Conservation (phyloP, 1,140 invertebrate genomes). For the Drosophila rhopaloa region DNA sequence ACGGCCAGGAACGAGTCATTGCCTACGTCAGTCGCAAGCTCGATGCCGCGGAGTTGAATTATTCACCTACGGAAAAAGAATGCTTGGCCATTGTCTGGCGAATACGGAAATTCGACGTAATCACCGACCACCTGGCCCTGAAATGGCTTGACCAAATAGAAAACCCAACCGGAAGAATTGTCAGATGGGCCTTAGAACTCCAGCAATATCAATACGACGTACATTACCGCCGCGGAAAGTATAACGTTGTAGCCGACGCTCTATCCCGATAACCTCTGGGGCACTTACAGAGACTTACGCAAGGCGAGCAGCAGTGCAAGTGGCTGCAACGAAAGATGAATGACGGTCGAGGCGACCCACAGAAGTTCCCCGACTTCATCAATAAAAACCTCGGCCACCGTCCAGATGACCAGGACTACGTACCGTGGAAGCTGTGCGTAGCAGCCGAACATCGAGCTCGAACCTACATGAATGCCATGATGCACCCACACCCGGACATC, state of each 20-base stretch:
- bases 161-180: neutral
- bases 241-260: neutral
- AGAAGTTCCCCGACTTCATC: slow-evolving; percentile 1
- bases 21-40: too few relatives aligned
- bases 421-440: too few relatives aligned
- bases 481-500: neutral
- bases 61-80: too few relatives aligned
- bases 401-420: too few relatives aligned
- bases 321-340: too few relatives aligned
- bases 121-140: neutral
- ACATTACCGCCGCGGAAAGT: neutral
- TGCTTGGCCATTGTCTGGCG: too few relatives aligned
- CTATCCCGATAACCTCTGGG: too few relatives aligned
- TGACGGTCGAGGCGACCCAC: neutral
- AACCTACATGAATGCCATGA: slow-evolving; percentile 1
- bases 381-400: neutral
- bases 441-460: neutral
- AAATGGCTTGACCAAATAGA: neutral
- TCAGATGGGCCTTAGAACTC: neutral
- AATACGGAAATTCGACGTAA: neutral
- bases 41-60: too few relatives aligned
- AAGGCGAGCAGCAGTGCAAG: too few relatives aligned
- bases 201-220: neutral
- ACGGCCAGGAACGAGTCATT: too few relatives aligned
- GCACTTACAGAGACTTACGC: too few relatives aligned